These are phyloP conservation scores for Martes flavigula DNA, from an alignment of 2,797 vertebrate genomes.

Conservation along the genomic window DNA sequence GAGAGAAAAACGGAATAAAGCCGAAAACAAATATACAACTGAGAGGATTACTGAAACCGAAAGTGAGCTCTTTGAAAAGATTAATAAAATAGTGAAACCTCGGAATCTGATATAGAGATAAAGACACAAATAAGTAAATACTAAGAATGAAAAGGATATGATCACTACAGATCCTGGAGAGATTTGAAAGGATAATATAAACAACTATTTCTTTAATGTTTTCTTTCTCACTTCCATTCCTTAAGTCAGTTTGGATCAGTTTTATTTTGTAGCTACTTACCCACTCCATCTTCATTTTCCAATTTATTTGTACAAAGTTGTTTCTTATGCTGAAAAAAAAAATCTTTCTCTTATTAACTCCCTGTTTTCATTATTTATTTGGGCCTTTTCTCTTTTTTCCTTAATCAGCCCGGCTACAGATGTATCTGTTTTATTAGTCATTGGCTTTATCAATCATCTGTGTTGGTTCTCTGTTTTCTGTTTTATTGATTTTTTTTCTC, in stretches of 20 bases:
- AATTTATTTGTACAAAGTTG: neutral
- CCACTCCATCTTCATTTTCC: neutral
- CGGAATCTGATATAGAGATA: neutral
- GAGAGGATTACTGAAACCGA: neutral
- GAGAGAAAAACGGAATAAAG: neutral
- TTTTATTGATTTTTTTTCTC: neutral
- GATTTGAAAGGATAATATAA: neutral
- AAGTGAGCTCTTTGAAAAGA: neutral
- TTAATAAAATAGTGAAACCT: neutral
- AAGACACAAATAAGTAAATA: neutral
- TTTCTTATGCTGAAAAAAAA: neutral
- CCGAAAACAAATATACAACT: neutral
- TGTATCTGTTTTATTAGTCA: neutral
- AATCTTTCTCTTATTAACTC: neutral
- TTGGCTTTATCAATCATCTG: neutral
- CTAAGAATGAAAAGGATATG: neutral
- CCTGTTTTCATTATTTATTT: neutral
- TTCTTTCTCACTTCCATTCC: neutral
- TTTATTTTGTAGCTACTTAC: neutral
- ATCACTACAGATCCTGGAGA: neutral
- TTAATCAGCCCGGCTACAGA: neutral
- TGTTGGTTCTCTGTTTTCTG: neutral
- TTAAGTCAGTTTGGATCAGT: neutral
- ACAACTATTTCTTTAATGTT: neutral
- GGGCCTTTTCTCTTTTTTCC: neutral